Conservation (phyloP, 2,797 vertebrate genomes). For the Antrozous pallidus region DNA sequence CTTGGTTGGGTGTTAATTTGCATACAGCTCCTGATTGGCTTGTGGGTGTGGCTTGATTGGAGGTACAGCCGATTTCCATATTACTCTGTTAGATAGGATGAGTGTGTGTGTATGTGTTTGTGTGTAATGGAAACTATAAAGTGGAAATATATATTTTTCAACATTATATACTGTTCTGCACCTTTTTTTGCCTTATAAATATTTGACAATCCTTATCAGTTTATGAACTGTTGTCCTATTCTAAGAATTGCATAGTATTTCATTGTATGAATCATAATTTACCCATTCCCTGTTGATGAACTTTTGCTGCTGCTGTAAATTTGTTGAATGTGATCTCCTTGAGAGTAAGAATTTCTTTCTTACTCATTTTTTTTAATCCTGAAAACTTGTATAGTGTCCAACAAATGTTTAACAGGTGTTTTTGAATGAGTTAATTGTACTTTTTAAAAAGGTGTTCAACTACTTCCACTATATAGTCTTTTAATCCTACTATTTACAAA, state of each 20-base stretch:
- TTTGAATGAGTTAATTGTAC: slow-evolving; percentile 21
- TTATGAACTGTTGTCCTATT: background rate
- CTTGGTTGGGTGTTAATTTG: no score
- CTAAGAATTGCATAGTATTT: background rate
- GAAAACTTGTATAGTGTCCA: background rate
- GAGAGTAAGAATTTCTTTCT: slow-evolving; percentile 29
- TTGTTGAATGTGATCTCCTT: slow-evolving; percentile 19
- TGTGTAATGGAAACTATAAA: background rate
- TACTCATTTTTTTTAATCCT: slow-evolving; percentile 28
- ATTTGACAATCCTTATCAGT: background rate
- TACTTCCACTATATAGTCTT: background rate
- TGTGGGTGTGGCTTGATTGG: no score
- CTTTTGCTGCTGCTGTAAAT: background rate
- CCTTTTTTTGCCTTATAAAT: background rate
- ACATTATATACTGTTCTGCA: background rate
- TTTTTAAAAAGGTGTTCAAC: slow-evolving; percentile 26
- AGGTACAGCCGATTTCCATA: no score
- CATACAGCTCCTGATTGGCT: no score
- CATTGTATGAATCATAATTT: background rate
- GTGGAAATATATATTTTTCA: background rate
- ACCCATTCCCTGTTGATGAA: background rate
- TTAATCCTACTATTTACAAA: background rate
- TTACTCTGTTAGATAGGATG: no score
- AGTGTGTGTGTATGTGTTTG: background rate
- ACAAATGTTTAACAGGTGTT: background rate